Percentiles rank a stretch among this genome's conserved stretches.
Conservation (phyloP, 2,797 vertebrate genomes). For the Tokudaia tokunoshimensis region DNA sequence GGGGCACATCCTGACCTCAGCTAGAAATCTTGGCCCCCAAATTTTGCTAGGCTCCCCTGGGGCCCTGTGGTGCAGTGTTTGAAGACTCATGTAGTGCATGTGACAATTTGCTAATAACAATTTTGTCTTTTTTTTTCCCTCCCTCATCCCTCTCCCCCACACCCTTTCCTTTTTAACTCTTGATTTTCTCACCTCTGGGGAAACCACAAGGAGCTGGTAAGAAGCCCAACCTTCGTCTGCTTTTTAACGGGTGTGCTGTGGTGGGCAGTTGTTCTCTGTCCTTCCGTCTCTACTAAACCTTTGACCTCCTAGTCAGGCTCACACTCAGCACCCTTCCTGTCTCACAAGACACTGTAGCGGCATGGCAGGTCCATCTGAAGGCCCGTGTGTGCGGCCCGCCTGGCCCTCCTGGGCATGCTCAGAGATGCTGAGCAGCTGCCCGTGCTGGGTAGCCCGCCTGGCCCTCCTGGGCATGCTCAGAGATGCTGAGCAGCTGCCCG, state of each 20-base stretch:
- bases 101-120: constrained; percentile 89
- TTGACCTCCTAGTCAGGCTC: constrained; percentile 6
- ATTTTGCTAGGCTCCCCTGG: constrained; percentile 79
- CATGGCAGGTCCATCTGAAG: neutral
- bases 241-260: constrained; percentile 81
- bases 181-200: constrained; percentile 93
- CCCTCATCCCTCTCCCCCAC: constrained; percentile 65
- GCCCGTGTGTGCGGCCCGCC: neutral
- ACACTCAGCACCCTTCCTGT: constrained; percentile 9
- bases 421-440: neutral
- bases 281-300: constrained; percentile 71
- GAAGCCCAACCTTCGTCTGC: constrained; percentile 89
- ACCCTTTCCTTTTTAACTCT: constrained; percentile 87
- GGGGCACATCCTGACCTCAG: constrained; percentile 63
- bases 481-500: neutral
- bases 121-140: constrained; percentile 87
- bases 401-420: neutral
- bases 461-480: neutral
- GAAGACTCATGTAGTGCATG: constrained; percentile 92
- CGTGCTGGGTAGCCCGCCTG: neutral
- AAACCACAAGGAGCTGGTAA: constrained; percentile 99
- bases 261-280: constrained; percentile 74
- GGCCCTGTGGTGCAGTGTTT: constrained; percentile 82
- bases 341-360: constrained; percentile 30
- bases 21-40: constrained; percentile 61